These are phyloP conservation scores for Mastomys natalensis DNA, from an alignment of 2,113 vertebrate genomes.

Conservation along the genomic window DNA sequence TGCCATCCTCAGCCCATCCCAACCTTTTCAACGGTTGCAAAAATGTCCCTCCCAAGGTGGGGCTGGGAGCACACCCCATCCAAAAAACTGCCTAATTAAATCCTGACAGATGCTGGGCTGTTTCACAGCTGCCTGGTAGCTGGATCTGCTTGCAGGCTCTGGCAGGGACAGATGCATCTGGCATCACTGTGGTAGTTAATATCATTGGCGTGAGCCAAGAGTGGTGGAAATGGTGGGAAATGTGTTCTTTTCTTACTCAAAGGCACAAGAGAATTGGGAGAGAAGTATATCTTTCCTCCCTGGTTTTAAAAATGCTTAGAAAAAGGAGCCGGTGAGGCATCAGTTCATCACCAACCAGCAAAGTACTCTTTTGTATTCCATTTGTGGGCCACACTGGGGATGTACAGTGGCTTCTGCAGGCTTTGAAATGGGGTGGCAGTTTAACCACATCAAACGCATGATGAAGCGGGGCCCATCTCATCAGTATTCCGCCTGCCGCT, in stretches of 20 bases:
- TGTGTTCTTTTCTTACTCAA: conserved; percentile 44
- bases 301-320: background rate
- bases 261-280: background rate
- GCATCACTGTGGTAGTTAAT: conserved; percentile 61
- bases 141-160: conserved; percentile 37
- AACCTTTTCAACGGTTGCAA: background rate
- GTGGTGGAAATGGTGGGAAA: conserved; percentile 56
- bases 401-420: background rate
- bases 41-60: background rate
- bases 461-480: conserved; percentile 51
- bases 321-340: background rate
- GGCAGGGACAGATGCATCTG: conserved; percentile 67
- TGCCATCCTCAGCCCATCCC: background rate
- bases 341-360: background rate
- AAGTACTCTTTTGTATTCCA: background rate
- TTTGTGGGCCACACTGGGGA: background rate
- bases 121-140: conserved; percentile 60
- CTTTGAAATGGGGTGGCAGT: conserved; percentile 3
- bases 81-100: conserved; percentile 41
- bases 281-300: background rate
- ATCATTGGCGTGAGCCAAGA: conserved; percentile 25
- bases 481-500: conserved; percentile 44
- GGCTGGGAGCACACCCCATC: background rate
- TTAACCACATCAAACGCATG: conserved; percentile 43
- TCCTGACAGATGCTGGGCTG: background rate